Conservation (phyloP, 23 tunicate genomes). For the Styela clava region DNA sequence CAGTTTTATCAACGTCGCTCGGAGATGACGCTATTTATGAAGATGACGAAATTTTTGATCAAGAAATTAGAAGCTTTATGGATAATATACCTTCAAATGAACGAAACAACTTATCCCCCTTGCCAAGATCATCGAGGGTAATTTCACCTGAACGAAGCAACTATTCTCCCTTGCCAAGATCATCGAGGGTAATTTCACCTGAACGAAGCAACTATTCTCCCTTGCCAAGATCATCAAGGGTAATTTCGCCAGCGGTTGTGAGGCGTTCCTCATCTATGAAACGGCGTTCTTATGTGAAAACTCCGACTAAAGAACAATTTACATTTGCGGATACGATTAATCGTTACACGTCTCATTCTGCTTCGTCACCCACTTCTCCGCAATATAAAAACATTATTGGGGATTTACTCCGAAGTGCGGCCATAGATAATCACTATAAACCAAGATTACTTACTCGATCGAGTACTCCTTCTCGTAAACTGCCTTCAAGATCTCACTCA, state of each 20-base stretch:
- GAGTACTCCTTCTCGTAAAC: background rate
- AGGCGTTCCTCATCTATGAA: background rate
- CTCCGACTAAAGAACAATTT: background rate
- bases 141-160: background rate
- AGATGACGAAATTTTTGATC: background rate
- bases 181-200: background rate
- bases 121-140: background rate
- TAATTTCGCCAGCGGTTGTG: background rate
- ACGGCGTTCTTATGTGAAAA: conserved; percentile 2
- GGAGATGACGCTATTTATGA: background rate
- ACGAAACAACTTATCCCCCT: background rate
- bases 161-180: background rate
- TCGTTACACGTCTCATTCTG: conserved; percentile 8
- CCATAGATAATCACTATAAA: conserved; percentile 26
- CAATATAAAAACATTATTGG: conserved; percentile 21
- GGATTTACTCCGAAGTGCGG: conserved; percentile 7
- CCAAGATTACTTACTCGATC: background rate
- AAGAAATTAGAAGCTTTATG: background rate
- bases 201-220: background rate
- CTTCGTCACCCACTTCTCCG: background rate
- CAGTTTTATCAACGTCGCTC: conserved; percentile 13
- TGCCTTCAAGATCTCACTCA: background rate
- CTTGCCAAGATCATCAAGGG: background rate
- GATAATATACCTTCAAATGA: background rate
- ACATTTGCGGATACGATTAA: conserved; percentile 18